Percentiles rank a stretch among this genome's conserved stretches.
These are phyloP conservation scores for Mimas tiliae DNA, from an alignment of 2,888 invertebrate species.

Conservation along the genomic window DNA sequence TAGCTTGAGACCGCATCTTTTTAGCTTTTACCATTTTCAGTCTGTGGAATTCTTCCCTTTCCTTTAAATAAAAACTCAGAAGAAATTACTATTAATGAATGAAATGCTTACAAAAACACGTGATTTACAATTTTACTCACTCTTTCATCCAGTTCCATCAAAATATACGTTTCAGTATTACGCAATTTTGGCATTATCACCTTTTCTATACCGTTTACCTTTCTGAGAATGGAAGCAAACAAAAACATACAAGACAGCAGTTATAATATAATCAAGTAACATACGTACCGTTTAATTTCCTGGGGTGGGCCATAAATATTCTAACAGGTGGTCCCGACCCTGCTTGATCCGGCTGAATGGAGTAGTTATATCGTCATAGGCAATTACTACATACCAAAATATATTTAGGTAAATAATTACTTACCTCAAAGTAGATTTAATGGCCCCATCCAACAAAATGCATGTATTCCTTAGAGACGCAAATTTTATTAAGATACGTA, in stretches of 20 bases:
- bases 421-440: slow-evolving; percentile 71
- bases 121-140: slow-evolving; percentile 44
- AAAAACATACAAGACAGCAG: background rate
- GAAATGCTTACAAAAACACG: background rate
- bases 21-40: slow-evolving; percentile 80
- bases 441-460: slow-evolving; percentile 65
- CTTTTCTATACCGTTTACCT: slow-evolving; percentile 79
- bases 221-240: slow-evolving; percentile 61
- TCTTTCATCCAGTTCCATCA: slow-evolving; percentile 78
- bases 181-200: slow-evolving; percentile 75
- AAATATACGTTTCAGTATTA: slow-evolving; percentile 75
- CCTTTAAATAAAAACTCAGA: slow-evolving; percentile 47
- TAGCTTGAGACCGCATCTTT: slow-evolving; percentile 59
- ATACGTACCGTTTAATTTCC: background rate
- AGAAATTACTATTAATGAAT: background rate
- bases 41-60: slow-evolving; percentile 79
- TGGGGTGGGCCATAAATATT: too few species aligned
- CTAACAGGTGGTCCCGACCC: too few species aligned
- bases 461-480: slow-evolving; percentile 78
- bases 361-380: background rate
- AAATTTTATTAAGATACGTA: slow-evolving; percentile 75
- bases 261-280: background rate
- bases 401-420: too few species aligned
- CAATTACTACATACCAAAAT: too few species aligned
- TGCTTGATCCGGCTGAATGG: background rate